Conservation (phyloP, 2,113 vertebrate species). For the Catharus bicknelli region DNA sequence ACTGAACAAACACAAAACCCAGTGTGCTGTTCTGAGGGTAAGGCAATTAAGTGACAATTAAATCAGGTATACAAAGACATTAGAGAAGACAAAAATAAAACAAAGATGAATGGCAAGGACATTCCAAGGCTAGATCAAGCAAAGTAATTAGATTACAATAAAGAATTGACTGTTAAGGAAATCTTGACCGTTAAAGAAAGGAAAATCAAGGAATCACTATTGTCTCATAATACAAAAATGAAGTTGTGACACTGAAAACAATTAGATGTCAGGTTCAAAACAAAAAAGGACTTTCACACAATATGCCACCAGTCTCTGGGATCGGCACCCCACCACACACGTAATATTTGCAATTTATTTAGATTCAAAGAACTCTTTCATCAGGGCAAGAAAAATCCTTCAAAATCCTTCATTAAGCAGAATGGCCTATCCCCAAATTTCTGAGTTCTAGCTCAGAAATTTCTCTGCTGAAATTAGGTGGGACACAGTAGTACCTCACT, state of each 20-base stretch:
- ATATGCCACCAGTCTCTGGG: background rate
- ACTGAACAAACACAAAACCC: background rate
- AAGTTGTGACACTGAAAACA: background rate
- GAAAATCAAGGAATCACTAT: background rate
- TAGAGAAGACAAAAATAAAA: background rate
- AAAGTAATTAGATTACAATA: background rate
- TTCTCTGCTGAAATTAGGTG: accelerated
- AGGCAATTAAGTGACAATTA: background rate
- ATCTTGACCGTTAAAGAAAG: background rate
- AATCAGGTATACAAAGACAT: background rate
- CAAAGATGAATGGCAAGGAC: background rate
- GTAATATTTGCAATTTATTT: background rate
- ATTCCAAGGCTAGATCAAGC: background rate
- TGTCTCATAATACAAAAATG: background rate
- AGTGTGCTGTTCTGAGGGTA: background rate
- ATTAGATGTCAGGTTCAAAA: background rate
- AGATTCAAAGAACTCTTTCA: background rate
- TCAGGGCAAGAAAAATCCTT: background rate
- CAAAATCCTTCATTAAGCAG: background rate
- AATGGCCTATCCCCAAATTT: background rate
- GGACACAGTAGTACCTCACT: background rate
- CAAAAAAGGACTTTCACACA: background rate
- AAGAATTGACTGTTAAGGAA: background rate
- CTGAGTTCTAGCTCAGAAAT: background rate
- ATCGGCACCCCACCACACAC: background rate